A percentile compares a stretch with the other conserved stretches of the same genome.
Evolutionary conservation across 1,140 invertebrate genomes (phyloP).

Genomic region (Babylonia areolata): DNA sequence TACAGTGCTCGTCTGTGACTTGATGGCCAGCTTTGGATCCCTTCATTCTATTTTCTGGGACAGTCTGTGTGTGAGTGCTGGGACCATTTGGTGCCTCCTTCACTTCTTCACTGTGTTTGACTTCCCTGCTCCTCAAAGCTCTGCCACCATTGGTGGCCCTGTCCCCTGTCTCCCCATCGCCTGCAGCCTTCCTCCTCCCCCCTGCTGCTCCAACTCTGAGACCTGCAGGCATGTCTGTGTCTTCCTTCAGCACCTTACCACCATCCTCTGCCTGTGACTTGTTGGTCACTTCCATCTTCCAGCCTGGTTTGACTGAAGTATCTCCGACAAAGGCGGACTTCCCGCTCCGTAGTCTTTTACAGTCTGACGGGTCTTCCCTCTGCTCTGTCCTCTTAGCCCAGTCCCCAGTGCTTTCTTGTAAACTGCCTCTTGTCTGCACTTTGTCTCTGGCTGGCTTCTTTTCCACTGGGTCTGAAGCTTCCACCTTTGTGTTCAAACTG

Average conservation of each 20-base stretch:
- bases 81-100: background rate
- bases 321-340: background rate
- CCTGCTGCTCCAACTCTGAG: too few species aligned
- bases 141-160: background rate
- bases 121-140: background rate
- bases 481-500: background rate
- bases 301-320: background rate
- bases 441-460: background rate
- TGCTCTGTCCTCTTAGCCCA: background rate
- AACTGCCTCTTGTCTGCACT: background rate
- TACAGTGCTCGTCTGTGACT: too few species aligned
- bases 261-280: background rate
- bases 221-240: background rate
- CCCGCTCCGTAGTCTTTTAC: background rate
- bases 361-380: background rate
- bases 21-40: too few species aligned
- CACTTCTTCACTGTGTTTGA: background rate
- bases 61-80: background rate
- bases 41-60: background rate
- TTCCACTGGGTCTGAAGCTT: background rate
- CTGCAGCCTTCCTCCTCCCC: background rate
- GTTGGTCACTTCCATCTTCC: background rate
- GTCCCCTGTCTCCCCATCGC: background rate
- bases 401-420: background rate
- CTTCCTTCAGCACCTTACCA: background rate